Evolutionary conservation across 2,113 vertebrate species (phyloP).

Genomic region (Haplotaxodon microlepis): DNA sequence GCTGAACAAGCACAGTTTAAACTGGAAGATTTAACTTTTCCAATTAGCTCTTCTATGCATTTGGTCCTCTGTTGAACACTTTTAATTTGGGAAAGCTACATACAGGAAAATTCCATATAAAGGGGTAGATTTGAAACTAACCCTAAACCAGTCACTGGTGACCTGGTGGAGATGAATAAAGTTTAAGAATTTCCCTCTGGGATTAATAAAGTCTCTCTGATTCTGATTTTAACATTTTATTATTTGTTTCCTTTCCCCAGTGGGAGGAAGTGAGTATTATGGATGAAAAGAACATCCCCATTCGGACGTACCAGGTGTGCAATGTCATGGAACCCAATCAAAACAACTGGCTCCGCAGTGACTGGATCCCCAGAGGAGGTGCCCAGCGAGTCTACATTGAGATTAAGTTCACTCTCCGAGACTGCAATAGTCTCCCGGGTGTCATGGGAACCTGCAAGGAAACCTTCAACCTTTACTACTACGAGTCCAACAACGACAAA

Average conservation of each 20-base stretch:
- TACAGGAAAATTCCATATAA: not conserved
- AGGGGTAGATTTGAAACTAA: not conserved
- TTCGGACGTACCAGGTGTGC: slow-evolving; percentile 97
- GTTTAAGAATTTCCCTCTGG: not conserved
- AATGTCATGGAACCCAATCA: slow-evolving; percentile 97
- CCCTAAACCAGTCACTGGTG: not conserved
- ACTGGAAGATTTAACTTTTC: not conserved
- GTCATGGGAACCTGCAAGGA: slow-evolving; percentile 99
- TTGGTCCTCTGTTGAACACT: not conserved
- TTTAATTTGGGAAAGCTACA: not conserved
- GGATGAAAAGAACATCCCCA: slow-evolving; percentile 98
- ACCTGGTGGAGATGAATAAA: not conserved
- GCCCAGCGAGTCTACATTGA: slow-evolving; percentile 96
- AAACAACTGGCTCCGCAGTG: slow-evolving; percentile 97
- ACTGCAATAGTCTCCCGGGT: slow-evolving; percentile 96
- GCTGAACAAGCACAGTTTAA: not conserved
- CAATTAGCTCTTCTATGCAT: not conserved
- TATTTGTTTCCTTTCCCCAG: slow-evolving; percentile 59
- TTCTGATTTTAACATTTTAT: not conserved
- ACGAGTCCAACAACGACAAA: slow-evolving; percentile 92
- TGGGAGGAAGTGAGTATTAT: slow-evolving; percentile 99
- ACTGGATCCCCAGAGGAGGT: slow-evolving; percentile 92
- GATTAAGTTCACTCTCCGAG: slow-evolving; percentile 96
- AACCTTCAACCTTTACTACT: slow-evolving; percentile 98
- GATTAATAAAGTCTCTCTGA: not conserved